Evolutionary conservation across 2,797 vertebrate species (phyloP).

Genomic region (Gallinago nigripennis): DNA sequence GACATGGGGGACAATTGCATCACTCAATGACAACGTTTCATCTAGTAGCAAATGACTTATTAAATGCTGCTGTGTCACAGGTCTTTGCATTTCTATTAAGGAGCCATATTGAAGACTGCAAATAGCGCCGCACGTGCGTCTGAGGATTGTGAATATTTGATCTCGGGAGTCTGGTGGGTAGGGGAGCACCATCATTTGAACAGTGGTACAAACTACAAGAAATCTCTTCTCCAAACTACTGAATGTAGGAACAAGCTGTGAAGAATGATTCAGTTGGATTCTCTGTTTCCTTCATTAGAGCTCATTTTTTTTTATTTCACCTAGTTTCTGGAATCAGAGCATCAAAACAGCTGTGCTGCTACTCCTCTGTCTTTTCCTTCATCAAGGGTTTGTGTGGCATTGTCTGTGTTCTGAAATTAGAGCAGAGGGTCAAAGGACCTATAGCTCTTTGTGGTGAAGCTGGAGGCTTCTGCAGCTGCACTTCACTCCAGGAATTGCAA

Average conservation of each 20-base stretch:
- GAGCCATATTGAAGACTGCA: slow-evolving; percentile 65
- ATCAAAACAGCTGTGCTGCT: slow-evolving; percentile 7
- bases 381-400: background rate
- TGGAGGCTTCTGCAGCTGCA: background rate
- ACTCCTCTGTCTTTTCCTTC: slow-evolving; percentile 3
- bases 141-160: background rate
- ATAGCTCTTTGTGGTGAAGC: background rate
- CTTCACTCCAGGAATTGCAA: background rate
- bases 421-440: background rate
- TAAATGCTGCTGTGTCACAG: slow-evolving; percentile 69
- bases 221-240: slow-evolving; percentile 77
- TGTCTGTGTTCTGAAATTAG: background rate
- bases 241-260: slow-evolving; percentile 85
- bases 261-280: slow-evolving; percentile 72
- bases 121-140: background rate
- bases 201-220: slow-evolving; percentile 44
- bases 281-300: slow-evolving; percentile 41
- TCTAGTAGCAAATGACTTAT: slow-evolving; percentile 33
- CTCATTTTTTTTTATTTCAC: background rate
- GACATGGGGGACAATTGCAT: slow-evolving; percentile 92
- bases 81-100: slow-evolving; percentile 56
- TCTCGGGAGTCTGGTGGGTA: background rate
- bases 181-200: background rate
- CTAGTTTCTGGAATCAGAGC: slow-evolving; percentile 37
- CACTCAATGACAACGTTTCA: slow-evolving; percentile 81